Percentiles rank a stretch among this genome's conserved stretches.
These are phyloP conservation scores for Elaphurus davidianus DNA, from an alignment of 2,113 vertebrate genomes.

Conservation along the genomic window DNA sequence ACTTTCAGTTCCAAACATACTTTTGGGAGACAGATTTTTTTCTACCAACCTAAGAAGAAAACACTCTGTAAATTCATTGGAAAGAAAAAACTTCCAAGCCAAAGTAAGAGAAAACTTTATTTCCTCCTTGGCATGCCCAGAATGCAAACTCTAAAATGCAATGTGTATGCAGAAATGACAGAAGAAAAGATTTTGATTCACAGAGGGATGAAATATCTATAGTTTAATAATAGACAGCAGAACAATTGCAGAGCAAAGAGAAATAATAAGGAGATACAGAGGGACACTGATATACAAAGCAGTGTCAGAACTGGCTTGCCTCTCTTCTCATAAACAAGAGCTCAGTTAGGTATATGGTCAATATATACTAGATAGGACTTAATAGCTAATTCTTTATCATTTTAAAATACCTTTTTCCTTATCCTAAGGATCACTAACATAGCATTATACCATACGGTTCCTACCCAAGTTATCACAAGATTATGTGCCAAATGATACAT, in stretches of 20 bases:
- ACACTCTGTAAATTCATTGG: neutral
- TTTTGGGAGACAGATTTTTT: conserved; percentile 24
- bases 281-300: neutral
- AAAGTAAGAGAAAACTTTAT: conserved; percentile 11
- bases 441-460: neutral
- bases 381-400: neutral
- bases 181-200: neutral
- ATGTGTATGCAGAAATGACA: neutral
- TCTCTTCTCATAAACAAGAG: neutral
- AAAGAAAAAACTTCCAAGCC: neutral
- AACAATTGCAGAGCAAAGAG: conserved; percentile 14
- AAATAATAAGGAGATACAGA: neutral
- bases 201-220: neutral
- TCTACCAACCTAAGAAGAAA: neutral
- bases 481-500: neutral
- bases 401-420: neutral
- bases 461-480: neutral
- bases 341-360: neutral
- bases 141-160: neutral
- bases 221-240: conserved; percentile 41
- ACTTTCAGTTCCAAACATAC: conserved; percentile 25
- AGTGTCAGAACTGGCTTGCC: neutral
- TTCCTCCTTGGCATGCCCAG: neutral
- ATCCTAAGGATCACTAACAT: neutral
- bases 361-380: neutral